These are phyloP conservation scores for Muricea muricata DNA, from an alignment of 92 coral and sea anemone genomes.

Conservation along the genomic window DNA sequence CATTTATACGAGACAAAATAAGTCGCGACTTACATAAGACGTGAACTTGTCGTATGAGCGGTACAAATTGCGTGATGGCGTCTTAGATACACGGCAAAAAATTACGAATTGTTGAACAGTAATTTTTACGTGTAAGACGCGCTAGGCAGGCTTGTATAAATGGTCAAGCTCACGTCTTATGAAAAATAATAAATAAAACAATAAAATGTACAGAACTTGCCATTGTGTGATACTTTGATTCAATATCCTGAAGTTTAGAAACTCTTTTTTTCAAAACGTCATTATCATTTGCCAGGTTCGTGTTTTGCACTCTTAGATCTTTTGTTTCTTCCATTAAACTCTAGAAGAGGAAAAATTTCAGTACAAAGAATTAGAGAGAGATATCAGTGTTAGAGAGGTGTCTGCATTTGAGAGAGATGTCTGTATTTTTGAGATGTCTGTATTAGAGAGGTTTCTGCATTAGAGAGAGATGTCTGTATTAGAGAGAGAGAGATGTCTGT, in stretches of 20 bases:
- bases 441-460: background rate
- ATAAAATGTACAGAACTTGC: background rate
- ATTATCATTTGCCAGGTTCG: slow-evolving; percentile 24
- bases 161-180: too few species aligned
- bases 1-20: too few species aligned
- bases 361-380: too few species aligned
- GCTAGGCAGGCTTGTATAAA: too few species aligned
- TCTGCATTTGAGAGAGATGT: background rate
- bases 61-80: too few species aligned
- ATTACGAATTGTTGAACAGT: too few species aligned
- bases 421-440: background rate
- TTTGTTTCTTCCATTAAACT: background rate
- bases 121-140: too few species aligned
- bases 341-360: too few species aligned
- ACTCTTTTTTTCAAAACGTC: slow-evolving; percentile 15
- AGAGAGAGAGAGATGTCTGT: background rate
- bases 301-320: background rate
- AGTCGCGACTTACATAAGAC: too few species aligned
- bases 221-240: background rate
- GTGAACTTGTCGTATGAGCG: too few species aligned
- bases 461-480: background rate
- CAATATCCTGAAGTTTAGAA: slow-evolving; percentile 20
- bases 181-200: too few species aligned
- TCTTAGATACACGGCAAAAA: too few species aligned
- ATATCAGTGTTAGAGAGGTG: background rate